phyloP scores from a whole-genome alignment of 1,140 invertebrate species.

The Anastrepha ludens region DNA sequence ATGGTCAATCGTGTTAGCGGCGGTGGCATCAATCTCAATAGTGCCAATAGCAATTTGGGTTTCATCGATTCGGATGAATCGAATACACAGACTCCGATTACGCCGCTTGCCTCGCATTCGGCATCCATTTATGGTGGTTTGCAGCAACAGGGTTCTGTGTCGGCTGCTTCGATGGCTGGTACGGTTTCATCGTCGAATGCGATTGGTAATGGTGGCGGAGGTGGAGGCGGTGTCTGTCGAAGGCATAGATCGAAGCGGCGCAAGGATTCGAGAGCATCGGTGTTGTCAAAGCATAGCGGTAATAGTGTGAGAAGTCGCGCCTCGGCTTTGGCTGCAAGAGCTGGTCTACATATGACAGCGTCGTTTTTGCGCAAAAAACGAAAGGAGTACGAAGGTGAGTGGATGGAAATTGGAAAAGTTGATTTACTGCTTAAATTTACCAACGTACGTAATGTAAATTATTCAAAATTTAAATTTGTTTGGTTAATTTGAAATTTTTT shows the following conservation, averaged over 20 bases:
- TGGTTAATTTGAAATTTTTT: too few species aligned
- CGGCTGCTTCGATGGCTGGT: constrained; percentile 55
- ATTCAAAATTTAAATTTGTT: too few species aligned
- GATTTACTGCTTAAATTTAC: too few species aligned
- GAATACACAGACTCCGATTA: constrained; percentile 65
- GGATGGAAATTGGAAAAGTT: background rate
- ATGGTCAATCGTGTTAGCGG: constrained; percentile 22
- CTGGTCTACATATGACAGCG: constrained; percentile 66
- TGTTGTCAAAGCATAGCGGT: constrained; percentile 62
- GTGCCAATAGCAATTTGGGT: constrained; percentile 71
- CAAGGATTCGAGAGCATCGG: constrained; percentile 67
- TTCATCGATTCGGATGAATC: constrained; percentile 71
- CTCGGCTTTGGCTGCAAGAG: constrained; percentile 61
- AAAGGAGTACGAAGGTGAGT: constrained; percentile 69
- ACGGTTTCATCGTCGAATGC: constrained; percentile 46
- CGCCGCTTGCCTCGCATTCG: constrained; percentile 61
- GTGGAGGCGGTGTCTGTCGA: constrained; percentile 17
- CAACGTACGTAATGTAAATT: too few species aligned
- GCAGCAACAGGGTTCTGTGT: constrained; percentile 58
- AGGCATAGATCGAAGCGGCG: constrained; percentile 60
- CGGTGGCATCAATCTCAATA: constrained; percentile 67
- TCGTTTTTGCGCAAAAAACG: constrained; percentile 68
- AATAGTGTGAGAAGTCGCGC: constrained; percentile 59
- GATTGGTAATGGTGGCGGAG: constrained; percentile 41
- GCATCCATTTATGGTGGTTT: constrained; percentile 57